Conservation (phyloP, 2,888 invertebrate genomes). For the Tetheella fluctuosa region DNA sequence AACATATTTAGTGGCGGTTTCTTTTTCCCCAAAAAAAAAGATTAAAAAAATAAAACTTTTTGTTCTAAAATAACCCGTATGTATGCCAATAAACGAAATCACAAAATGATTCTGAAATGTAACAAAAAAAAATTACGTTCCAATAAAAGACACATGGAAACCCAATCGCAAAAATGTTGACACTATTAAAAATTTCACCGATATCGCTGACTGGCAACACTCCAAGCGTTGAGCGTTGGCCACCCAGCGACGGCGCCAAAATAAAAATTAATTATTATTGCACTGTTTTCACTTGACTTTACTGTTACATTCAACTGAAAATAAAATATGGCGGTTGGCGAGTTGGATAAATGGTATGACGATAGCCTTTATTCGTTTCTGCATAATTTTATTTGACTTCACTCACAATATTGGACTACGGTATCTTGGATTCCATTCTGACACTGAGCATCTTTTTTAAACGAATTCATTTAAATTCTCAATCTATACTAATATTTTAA, state of each 20-base stretch:
- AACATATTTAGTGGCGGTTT: too few species aligned
- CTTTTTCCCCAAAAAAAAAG: too few species aligned
- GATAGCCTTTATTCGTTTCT: not conserved
- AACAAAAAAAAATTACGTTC: not conserved
- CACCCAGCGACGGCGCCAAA: slow-evolving; percentile 32
- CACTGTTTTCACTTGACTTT: slow-evolving; percentile 33
- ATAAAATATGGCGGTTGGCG: slow-evolving; percentile 7
- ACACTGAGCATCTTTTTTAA: too few species aligned
- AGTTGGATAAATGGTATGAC: not conserved
- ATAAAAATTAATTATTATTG: slow-evolving; percentile 50
- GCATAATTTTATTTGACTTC: not conserved
- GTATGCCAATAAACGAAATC: too few species aligned
- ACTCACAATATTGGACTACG: too few species aligned
- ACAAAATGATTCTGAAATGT: not conserved
- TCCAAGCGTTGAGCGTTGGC: slow-evolving; percentile 38
- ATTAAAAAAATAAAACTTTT: too few species aligned
- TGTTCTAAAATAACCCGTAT: too few species aligned
- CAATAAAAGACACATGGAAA: slow-evolving; percentile 19
- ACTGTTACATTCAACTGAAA: slow-evolving; percentile 29
- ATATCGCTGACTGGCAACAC: slow-evolving; percentile 42
- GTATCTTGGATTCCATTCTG: too few species aligned
- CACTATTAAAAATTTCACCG: slow-evolving; percentile 44
- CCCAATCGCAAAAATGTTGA: slow-evolving; percentile 38
- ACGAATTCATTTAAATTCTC: too few species aligned
- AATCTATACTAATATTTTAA: too few species aligned